Conservation (phyloP, 2,113 vertebrate genomes). For the Solenodon paradoxus region DNA sequence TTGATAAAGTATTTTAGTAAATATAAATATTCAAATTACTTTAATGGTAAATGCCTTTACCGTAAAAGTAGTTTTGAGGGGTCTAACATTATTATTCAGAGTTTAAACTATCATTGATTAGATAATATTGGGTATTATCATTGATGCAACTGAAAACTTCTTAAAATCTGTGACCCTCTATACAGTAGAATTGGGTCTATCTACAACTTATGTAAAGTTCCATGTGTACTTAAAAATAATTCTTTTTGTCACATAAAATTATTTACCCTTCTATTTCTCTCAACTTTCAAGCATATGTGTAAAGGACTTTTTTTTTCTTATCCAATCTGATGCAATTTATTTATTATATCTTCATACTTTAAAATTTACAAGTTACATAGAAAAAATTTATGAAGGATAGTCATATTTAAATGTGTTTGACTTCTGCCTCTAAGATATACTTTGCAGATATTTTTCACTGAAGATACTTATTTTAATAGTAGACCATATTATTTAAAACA, state of each 20-base stretch:
- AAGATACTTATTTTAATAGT: background rate
- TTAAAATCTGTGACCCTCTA: background rate
- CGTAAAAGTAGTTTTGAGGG: background rate
- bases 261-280: background rate
- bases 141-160: background rate
- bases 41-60: background rate
- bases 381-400: background rate
- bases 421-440: background rate
- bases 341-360: background rate
- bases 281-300: background rate
- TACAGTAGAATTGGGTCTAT: background rate
- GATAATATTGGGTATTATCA: background rate
- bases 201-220: background rate
- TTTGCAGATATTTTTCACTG: background rate
- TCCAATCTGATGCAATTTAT: background rate
- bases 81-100: background rate
- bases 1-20: too few species aligned
- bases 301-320: background rate
- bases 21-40: background rate
- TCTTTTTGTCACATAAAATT: background rate
- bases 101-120: background rate
- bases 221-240: background rate
- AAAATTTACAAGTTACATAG: background rate
- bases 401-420: background rate
- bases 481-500: background rate